Conservation (phyloP, 2,888 invertebrate genomes). For the Cantharis nigra region DNA sequence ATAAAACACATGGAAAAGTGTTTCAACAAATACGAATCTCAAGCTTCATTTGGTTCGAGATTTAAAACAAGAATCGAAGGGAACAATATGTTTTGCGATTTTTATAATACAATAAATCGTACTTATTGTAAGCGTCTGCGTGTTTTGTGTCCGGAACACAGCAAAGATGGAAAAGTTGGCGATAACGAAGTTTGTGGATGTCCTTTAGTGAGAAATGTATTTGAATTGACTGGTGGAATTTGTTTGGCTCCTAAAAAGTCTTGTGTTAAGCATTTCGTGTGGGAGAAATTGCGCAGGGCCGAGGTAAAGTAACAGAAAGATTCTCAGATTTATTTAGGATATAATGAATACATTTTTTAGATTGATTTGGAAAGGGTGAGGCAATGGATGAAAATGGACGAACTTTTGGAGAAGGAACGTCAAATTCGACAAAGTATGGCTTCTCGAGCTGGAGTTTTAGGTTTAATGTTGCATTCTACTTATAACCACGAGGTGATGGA, state of each 20-base stretch:
- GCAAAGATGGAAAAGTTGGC: slow-evolving; percentile 88
- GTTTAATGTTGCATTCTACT: slow-evolving; percentile 95
- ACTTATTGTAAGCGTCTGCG: slow-evolving; percentile 95
- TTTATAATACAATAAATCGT: slow-evolving; percentile 82
- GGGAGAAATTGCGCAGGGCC: slow-evolving; percentile 93
- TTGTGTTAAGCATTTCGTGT: slow-evolving; percentile 90
- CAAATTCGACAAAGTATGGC: slow-evolving; percentile 76
- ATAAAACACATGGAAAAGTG: slow-evolving; percentile 98
- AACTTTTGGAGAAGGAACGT: slow-evolving; percentile 90
- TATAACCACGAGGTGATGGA: slow-evolving; percentile 93
- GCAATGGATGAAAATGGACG: slow-evolving; percentile 93
- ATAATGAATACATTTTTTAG: slow-evolving; percentile 51
- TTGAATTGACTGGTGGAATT: slow-evolving; percentile 83
- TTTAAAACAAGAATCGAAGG: slow-evolving; percentile 93
- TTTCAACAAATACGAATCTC: slow-evolving; percentile 96
- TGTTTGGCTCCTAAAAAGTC: slow-evolving; percentile 88
- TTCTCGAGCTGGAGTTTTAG: slow-evolving; percentile 87
- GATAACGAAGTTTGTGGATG: slow-evolving; percentile 92
- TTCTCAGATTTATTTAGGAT: background rate
- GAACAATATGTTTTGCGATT: slow-evolving; percentile 97
- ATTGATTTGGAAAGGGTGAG: slow-evolving; percentile 92
- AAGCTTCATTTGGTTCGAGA: slow-evolving; percentile 94
- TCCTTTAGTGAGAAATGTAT: slow-evolving; percentile 84
- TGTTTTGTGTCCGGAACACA: slow-evolving; percentile 97
- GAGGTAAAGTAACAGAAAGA: slow-evolving; percentile 66